A percentile compares a stretch with the other conserved stretches of the same genome.
These are phyloP conservation scores for Fissipunctia ypsillon DNA, from an alignment of 2,888 invertebrate genomes.

Conservation along the genomic window DNA sequence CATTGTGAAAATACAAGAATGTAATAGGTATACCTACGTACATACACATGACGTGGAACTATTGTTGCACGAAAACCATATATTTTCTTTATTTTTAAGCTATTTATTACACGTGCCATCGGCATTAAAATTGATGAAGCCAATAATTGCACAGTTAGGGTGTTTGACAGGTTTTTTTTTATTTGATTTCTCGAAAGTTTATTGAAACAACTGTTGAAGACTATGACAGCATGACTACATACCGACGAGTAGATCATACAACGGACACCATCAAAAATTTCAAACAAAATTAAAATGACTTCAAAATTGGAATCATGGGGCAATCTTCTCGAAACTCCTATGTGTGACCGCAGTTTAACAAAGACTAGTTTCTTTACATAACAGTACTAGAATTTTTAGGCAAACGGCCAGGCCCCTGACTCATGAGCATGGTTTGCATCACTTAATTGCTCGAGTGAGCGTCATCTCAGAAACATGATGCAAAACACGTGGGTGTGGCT, in stretches of 20 bases:
- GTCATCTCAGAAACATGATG: conserved; percentile 39
- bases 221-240: neutral
- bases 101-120: conserved; percentile 24
- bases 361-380: conserved; percentile 24
- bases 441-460: conserved; percentile 25
- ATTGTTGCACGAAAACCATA: conserved; percentile 44
- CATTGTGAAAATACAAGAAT: conserved; percentile 55
- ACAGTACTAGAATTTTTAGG: conserved; percentile 12
- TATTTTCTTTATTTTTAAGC: conserved; percentile 28
- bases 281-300: neutral
- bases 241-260: neutral
- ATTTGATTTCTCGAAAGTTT: neutral
- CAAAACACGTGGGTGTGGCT: conserved; percentile 53
- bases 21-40: conserved; percentile 10
- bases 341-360: neutral
- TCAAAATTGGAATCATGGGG: neutral
- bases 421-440: conserved; percentile 33
- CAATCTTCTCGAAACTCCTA: conserved; percentile 1
- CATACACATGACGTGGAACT: conserved; percentile 17
- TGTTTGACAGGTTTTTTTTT: neutral
- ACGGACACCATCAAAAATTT: too few species aligned
- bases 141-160: conserved; percentile 15
- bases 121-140: conserved; percentile 17
- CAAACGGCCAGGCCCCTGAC: conserved; percentile 27
- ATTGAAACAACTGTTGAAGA: conserved; percentile 8